phyloP scores from a whole-genome alignment of 2,113 vertebrate species.

The Macrotus californicus region DNA sequence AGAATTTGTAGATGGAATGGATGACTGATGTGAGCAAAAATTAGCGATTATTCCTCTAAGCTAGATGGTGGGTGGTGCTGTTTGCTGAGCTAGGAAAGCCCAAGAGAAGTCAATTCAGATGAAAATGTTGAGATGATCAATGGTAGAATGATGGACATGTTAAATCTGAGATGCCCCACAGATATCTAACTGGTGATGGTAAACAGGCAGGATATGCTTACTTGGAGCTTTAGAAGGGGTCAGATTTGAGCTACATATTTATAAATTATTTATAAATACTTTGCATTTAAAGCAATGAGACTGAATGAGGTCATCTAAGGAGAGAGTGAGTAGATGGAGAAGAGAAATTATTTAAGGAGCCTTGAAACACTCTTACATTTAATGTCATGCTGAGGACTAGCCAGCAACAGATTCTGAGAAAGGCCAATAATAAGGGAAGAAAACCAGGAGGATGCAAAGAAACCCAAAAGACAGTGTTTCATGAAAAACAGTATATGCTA shows the following conservation, averaged over 20 bases:
- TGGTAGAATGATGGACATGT: not conserved
- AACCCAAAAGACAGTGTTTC: not conserved
- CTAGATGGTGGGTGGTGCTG: not conserved
- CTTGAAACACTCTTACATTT: not conserved
- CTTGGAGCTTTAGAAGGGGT: not conserved
- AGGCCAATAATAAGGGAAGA: not conserved
- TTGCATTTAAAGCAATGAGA: not conserved
- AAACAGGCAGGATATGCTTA: not conserved
- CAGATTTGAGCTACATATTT: not conserved
- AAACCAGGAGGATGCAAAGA: not conserved
- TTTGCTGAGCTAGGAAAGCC: not conserved
- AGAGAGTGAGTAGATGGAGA: not conserved
- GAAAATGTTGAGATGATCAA: not conserved
- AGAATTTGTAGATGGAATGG: not conserved
- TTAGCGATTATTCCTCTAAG: not conserved
- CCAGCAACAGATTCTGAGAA: not conserved
- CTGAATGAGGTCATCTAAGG: not conserved
- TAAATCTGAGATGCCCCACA: not conserved
- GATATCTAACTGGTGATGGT: not conserved
- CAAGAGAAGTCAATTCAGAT: not conserved
- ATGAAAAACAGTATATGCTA: not conserved
- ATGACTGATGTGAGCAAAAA: not conserved
- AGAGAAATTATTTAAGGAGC: not conserved
- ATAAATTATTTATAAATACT: not conserved
- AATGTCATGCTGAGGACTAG: not conserved